Base-by-base conservation (phyloP, 2,888 invertebrate genomes). In the Sipha maydis region DNA sequence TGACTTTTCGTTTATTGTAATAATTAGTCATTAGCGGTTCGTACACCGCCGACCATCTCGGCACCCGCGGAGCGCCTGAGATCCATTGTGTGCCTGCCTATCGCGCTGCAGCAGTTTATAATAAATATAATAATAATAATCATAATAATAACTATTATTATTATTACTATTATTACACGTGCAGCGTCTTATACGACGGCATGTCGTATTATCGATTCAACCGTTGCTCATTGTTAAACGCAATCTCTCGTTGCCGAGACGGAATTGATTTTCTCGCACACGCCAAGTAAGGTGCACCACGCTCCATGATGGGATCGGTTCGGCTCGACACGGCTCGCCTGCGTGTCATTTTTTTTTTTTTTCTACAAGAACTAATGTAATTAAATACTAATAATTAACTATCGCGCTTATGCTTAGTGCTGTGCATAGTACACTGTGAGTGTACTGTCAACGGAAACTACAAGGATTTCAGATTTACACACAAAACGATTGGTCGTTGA, bases 1-100 rank as follows among this genome's bases (percentile, higher is more conserved):
- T 76, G 88, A 88, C 82, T 88, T 82, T 82, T 88, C 73, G 88
- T 88, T 75, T 75, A 86, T 86, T 86, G 56, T 85, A 83, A 75
- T 80, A 80, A 86, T 86, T 80, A 86, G 86, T 80, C 86, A 73
- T 86, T 80, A 80, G 73, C 61, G 80, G 88, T 82, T 82, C 31
- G 56, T 28, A 2, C 71, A 28, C 56, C 41, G 48, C 48, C 17
- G 34, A 34, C 69, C 28, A 31, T 28, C 11, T 28, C 31, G 88
- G 73, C 75, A 88, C 88, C 88, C 88, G 88, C 75, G 80, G 88
- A 82, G 88, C 88, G 88, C 67, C 75, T 38, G 86, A 71, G 80
- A 34, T 73, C 75, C 61, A 88, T 88, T 88, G 88, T 88, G 79
- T 78, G 61, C 61, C 85, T 34, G 73, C 77, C 31, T 48, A 48